Evolutionary conservation across 2,888 invertebrate species (phyloP), one percentile per base, ranked within the genome.

Genomic region (Candidula unifasciata): DNA sequence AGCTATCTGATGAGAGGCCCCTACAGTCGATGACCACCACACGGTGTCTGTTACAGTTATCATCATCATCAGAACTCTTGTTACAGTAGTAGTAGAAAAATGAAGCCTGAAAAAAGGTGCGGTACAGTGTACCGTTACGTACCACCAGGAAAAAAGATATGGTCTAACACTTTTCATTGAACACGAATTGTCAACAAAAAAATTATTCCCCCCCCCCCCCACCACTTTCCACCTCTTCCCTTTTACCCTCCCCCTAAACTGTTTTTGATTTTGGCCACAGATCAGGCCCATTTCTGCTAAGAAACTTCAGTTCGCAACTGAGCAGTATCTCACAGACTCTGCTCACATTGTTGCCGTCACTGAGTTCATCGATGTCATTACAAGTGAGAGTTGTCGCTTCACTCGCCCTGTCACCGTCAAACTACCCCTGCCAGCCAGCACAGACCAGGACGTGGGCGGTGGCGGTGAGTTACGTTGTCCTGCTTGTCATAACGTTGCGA

Each of bases 391-490:
- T 0, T 86, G 90, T 76, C 89, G 84, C 13, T 92, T 92, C 87
- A 88, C 89, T 81, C 88, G 93, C 24, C 85, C 92, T 3, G 90
- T 91, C 24, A 91, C 93, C 3, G 89, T 93, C 76, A 93, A 93
- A 87, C 90, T 93, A 69, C 93, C 93, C 30, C 90, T 93, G 57
- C 93, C 93, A 33, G 88, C 87, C 3, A 89, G 90, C 8, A 89
- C 89, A 64, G 91, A 91, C 71, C 87, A 89, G 16, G 90, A 90
- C n/a, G 89, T 88, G 10, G 90, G 91, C 13, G 88, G 44, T 44
- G 44, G 44, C 13, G 44, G 13, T 6, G 6, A 44, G 8, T 44
- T 44, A 44, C n/a, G 44, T 44, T 6, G 6, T 44, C 44, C 13
- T 44, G 44, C 44, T 44, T 44, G 44, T 44, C 8, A 44, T 13